A percentile compares a stretch with the other conserved stretches of the same genome.
These are phyloP conservation scores for Pseudopodoces humilis DNA, from an alignment of 2,113 vertebrate species.

Conservation along the genomic window DNA sequence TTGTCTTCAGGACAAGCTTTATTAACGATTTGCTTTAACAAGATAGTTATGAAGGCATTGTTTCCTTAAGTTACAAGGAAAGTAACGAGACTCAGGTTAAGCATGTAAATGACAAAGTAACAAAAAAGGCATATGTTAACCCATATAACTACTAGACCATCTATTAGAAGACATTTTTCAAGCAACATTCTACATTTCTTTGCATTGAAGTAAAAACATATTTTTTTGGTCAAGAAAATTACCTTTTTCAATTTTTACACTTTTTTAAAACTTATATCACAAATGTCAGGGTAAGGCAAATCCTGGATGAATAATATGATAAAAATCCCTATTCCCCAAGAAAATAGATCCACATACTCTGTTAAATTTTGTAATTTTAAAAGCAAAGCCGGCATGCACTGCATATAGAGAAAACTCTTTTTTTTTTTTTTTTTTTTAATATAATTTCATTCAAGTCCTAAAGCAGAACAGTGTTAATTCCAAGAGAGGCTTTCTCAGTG, in stretches of 20 bases:
- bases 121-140: slow-evolving; percentile 63
- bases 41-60: slow-evolving; percentile 70
- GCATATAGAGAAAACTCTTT: slow-evolving; percentile 68
- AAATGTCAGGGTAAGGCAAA: slow-evolving; percentile 81
- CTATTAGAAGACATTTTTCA: slow-evolving; percentile 70
- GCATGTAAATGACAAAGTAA: slow-evolving; percentile 63
- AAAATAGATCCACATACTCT: slow-evolving; percentile 78
- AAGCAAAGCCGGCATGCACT: slow-evolving; percentile 76
- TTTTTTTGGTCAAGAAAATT: slow-evolving; percentile 74
- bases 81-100: slow-evolving; percentile 50
- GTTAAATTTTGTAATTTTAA: slow-evolving; percentile 69
- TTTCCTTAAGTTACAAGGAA: slow-evolving; percentile 59
- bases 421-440: neutral
- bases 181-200: slow-evolving; percentile 74
- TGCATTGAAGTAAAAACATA: slow-evolving; percentile 74
- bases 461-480: slow-evolving; percentile 74
- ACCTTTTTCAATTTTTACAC: slow-evolving; percentile 51
- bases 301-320: slow-evolving; percentile 72
- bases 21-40: slow-evolving; percentile 73
- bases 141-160: slow-evolving; percentile 45
- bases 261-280: slow-evolving; percentile 71
- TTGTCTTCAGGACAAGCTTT: slow-evolving; percentile 73
- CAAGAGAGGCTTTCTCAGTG: slow-evolving; percentile 71
- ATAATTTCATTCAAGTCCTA: slow-evolving; percentile 50
- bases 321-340: slow-evolving; percentile 74